A percentile compares a stretch with the other conserved stretches of the same genome.
phyloP scores from a whole-genome alignment of 2,113 vertebrate genomes.

The Coryphaenoides rupestris region DNA sequence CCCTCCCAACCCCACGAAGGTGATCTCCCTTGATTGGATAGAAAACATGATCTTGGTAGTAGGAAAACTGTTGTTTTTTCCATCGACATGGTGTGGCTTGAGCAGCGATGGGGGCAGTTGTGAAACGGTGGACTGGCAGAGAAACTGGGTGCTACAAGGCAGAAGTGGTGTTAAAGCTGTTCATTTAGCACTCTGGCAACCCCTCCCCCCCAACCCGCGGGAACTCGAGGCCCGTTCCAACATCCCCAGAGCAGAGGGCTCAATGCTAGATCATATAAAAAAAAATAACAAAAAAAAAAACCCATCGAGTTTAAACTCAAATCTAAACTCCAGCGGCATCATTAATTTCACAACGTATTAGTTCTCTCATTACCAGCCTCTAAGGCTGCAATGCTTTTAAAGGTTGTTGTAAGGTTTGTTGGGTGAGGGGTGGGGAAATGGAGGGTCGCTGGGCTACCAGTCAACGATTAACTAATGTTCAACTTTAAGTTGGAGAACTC shows the following conservation, averaged over 20 bases:
- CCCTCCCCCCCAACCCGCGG: conserved; percentile 2
- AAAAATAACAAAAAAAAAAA: neutral
- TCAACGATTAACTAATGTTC: neutral
- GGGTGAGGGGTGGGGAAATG: neutral
- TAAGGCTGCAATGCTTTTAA: too few species aligned
- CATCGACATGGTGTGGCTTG: neutral
- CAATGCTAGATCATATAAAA: neutral
- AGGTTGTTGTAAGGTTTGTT: too few species aligned
- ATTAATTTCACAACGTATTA: neutral
- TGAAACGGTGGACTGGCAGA: neutral
- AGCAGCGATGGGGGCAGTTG: neutral
- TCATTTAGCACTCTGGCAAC: neutral
- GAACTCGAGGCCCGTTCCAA: neutral
- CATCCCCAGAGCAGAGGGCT: neutral
- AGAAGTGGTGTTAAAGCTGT: conserved; percentile 21
- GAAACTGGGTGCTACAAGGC: conserved; percentile 6
- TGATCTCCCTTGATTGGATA: too few species aligned
- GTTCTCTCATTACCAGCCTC: neutral
- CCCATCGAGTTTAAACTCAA: neutral
- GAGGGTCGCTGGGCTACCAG: neutral
- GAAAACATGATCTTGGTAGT: too few species aligned
- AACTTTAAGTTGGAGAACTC: conserved; percentile 1
- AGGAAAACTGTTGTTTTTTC: too few species aligned
- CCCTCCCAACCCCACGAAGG: too few species aligned
- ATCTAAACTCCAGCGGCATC: neutral